These are phyloP conservation scores for Caretta caretta DNA, from an alignment of 2,113 vertebrate genomes.

Conservation along the genomic window DNA sequence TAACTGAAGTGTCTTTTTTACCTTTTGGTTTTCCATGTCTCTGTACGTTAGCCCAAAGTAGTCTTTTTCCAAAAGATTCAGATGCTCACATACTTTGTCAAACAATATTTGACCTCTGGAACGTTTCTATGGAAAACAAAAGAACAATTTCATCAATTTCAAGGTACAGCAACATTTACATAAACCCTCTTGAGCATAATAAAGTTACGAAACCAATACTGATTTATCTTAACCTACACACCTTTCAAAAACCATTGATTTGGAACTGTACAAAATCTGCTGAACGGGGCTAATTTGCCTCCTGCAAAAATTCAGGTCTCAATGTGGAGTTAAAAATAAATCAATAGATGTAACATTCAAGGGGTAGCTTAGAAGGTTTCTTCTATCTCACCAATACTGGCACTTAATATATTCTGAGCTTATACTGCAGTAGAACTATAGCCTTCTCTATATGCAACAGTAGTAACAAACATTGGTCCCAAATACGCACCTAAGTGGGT, in stretches of 20 bases:
- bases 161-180: constrained; percentile 6
- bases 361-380: not conserved
- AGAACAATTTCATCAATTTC: not conserved
- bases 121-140: constrained; percentile 85
- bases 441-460: not conserved
- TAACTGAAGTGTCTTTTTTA: constrained; percentile 60
- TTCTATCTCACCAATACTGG: not conserved
- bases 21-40: constrained; percentile 97
- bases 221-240: fast-evolving
- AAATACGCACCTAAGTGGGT: not conserved
- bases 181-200: not conserved
- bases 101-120: constrained; percentile 92
- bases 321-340: not conserved
- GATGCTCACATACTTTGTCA: constrained; percentile 95
- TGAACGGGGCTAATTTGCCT: not conserved
- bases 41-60: constrained; percentile 94
- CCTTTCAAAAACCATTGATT: constrained; percentile 13
- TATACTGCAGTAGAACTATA: fast-evolving
- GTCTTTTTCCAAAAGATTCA: constrained; percentile 97
- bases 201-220: not conserved
- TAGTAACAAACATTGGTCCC: not conserved
- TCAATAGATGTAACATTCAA: not conserved
- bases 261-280: not conserved
- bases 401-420: not conserved
- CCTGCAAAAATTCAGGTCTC: not conserved